Evolutionary conservation across 37 sponge, comb jelly and placozoan species (phyloP), one percentile per base, ranked within the genome.

Genomic region (Beroe ovata): DNA sequence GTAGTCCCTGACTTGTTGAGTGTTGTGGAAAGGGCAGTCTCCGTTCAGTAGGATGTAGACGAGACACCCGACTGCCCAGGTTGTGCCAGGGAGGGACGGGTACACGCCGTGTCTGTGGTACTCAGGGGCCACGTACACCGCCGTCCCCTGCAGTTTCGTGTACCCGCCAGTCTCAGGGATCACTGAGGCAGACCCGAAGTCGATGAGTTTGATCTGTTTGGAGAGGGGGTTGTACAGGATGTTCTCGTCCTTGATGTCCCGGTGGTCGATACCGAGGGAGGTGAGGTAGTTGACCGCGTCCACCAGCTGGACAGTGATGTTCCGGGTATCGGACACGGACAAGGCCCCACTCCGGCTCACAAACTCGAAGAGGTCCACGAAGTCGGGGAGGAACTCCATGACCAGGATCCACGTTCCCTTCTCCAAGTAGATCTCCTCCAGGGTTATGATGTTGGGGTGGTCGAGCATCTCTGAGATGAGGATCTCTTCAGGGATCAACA

Each of bases 31-130:
- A 25, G 84, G 84, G 38, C 84, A 41, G 84, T 77, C 84, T 32
- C 84, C 84, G 84, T 77, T 77, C 47, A 77, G 54, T 8, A 77
- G 84, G n/a, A 39, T 23, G 84, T 77, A 77, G 23, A 35, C 84
- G 29, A 77, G 84, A 42, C 84, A 77, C 28, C 84, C 84, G 33
- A 77, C 32, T 11, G 38, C 38, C 71, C 71, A 69, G 71, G 71
- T 69, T 2, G 38, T 69, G 38, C 38, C 36, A 29, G 71, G 71
- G 8, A 69, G 38, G 38, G 71, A 29, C 8, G 21, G 1, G 71
- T 69, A 42, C 54, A 23, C 8, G 6, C 84, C 84, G 11, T 2
- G n/a, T 11, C 21, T 42, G 23, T 32, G 18, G 47, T 23, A 40
- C 84, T 77, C 84, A 1, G 84, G 84, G 22, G 84, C 54, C 8